These are phyloP conservation scores for Galago senegalensis DNA, from an alignment of 2,797 vertebrate species.

Conservation along the genomic window DNA sequence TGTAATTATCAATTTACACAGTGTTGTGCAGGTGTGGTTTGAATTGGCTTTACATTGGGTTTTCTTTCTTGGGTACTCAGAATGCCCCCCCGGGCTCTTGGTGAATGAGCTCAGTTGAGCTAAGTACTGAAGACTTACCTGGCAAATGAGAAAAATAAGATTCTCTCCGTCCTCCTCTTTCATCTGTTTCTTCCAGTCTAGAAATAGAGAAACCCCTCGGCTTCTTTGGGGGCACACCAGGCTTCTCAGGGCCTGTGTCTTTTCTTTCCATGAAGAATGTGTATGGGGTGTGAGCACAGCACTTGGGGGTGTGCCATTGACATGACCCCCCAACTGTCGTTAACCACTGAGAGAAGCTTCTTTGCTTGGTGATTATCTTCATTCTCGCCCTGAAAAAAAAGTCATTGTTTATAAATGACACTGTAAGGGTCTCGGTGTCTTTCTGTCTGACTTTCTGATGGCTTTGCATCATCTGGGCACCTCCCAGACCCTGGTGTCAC, in stretches of 20 bases:
- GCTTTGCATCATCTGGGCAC: fast-evolving
- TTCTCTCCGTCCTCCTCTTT: background rate
- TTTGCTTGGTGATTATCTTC: fast-evolving
- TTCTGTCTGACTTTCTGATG: fast-evolving
- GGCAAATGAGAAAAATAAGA: fast-evolving
- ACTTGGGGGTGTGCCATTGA: fast-evolving
- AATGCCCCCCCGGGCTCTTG: fast-evolving
- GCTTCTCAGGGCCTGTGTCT: fast-evolving
- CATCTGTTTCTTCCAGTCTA: background rate
- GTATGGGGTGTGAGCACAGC: fast-evolving
- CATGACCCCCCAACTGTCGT: fast-evolving
- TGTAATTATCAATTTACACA: fast-evolving
- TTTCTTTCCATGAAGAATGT: fast-evolving
- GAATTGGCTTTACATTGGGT: fast-evolving
- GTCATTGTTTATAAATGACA: background rate
- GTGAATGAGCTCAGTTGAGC: fast-evolving
- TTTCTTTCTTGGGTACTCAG: fast-evolving
- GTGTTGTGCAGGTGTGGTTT: fast-evolving
- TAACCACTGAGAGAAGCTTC: fast-evolving
- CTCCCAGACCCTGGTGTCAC: fast-evolving
- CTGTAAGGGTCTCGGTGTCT: fast-evolving
- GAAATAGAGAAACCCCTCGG: fast-evolving
- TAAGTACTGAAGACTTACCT: fast-evolving
- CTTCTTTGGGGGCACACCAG: background rate
- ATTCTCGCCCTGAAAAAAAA: background rate